Evolutionary conservation across 2,113 vertebrate genomes (phyloP), one percentile per base, ranked within the genome.

Genomic region (Sylvilagus bachmani): DNA sequence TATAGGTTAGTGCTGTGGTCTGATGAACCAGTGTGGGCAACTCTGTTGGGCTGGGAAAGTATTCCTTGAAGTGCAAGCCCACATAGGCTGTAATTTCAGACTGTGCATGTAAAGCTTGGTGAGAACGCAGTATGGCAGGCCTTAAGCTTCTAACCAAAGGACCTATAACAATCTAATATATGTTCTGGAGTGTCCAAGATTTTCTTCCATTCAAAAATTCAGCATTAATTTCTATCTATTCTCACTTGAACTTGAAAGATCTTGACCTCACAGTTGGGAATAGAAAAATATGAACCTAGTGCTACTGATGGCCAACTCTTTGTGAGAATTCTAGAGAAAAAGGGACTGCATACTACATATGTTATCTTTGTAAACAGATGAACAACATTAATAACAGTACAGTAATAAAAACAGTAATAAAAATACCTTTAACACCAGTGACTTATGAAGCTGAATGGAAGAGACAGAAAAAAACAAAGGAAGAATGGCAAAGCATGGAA

Each of bases 181-280:
- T 89, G 29, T 91, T 90, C 38, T 29, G 77, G 44, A 53, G 16
- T 96, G 89, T 95, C 77, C 16, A 83, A 44, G 71, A 77, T 62
- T 49, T 64, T 19, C 22, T 16, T 62, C 58, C 64, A 33, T 78
- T 93, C 2, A 87, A 90, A 95, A 78, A 58, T 31, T 74, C 31
- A 71, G 58, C n/a, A 29, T 71, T 75, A 51, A 69, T 69, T 75
- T 61, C 58, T 31, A 19, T 80, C 92, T 77, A 55, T n/a, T 85
- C 77, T 67, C 33, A 73, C 11, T 83, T 89, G n/a, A 94, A 73
- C 10, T 80, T 67, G 77, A 83, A 9, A 80, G 84, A 53, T 21
- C 14, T 10, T 67, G 53, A 61, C 5, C 64, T 82, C 49, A 12
- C 73, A 75, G 44, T 82, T 89, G 25, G 49, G 58, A 86, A 44